phyloP scores from a whole-genome alignment of 2,797 vertebrate species.

The Sciaenops ocellatus region DNA sequence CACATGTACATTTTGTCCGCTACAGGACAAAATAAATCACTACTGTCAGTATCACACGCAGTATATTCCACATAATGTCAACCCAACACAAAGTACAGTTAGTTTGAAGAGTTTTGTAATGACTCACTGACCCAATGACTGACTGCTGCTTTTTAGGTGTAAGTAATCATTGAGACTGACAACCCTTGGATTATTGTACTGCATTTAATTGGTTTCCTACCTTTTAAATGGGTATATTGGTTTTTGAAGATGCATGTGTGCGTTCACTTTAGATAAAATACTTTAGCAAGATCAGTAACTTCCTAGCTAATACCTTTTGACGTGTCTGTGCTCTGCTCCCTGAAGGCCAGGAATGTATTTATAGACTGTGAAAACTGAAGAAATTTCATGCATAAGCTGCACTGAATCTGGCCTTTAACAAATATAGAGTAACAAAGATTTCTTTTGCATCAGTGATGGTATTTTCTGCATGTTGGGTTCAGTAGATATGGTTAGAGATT shows the following conservation, averaged over 20 bases:
- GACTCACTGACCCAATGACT: slow-evolving; percentile 1
- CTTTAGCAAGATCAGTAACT: slow-evolving; percentile 9
- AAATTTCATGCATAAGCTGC: background rate
- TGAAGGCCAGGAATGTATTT: slow-evolving; percentile 21
- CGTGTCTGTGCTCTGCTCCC: slow-evolving; percentile 14
- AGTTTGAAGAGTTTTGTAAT: background rate
- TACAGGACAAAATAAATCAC: background rate
- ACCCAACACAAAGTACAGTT: background rate
- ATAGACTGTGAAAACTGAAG: background rate
- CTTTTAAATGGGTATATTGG: background rate
- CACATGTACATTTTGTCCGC: background rate
- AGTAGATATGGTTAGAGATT: background rate
- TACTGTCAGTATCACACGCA: no score
- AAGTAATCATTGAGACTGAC: slow-evolving; percentile 1
- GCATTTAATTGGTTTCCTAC: background rate
- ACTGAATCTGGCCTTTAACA: background rate
- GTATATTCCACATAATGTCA: no score
- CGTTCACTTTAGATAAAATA: slow-evolving; percentile 11
- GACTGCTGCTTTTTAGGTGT: slow-evolving; percentile 5
- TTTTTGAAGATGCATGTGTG: background rate
- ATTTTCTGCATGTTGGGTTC: slow-evolving; percentile 4
- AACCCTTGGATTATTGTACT: background rate
- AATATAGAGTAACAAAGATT: background rate
- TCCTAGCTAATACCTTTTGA: slow-evolving; percentile 9
- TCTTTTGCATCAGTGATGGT: background rate